Evolutionary conservation across 2,797 vertebrate genomes (phyloP), one percentile per base, ranked within the genome.

Genomic region (Catamblyrhynchus diadema): DNA sequence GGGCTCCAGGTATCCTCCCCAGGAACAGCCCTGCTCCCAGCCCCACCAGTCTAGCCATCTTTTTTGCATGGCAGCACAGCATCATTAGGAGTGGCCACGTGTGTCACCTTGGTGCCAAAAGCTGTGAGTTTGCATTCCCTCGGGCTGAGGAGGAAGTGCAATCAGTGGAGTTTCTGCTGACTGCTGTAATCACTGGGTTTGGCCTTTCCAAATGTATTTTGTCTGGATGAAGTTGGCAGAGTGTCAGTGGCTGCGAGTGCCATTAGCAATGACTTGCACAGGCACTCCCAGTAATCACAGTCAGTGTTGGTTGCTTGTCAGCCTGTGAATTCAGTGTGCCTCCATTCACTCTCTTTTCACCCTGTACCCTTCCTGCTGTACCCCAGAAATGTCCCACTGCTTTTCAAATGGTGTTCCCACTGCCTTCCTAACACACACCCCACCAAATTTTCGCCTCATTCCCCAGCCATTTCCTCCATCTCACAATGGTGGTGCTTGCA

Each of bases 101-200:
- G 50, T 94, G 88, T 88, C 69, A 33, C 70, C 66, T 47, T 48
- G 33, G 37, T 5, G 21, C 69, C 2, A 1, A 41, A 71, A 91
- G 33, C 82, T 69, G 14, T 8, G 69, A 72, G 54, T 90, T 93
- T 96, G 88, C 82, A 83, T 94, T 94, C 61, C 91, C 72, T 72
- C 0, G 0, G 69, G 94, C 80, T 75, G 59, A 61, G 85, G 85
- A 96, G 85, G 87, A 93, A 90, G 69, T 42, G 75, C 72, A 82
- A 41, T 85, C 89, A 59, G 47, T 47, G 45, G 27, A 21, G 44
- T 90, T 96, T 95, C 87, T 96, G 72, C 90, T 93, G 94, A 83
- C 75, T 88, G 73, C 66, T 91, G 7, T 87, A 82, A 94, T 94
- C 53, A 20, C 69, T 50, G 50, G 50, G 57, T 70, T 83, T 35